These are phyloP conservation scores for Kudoa iwatai DNA, from an alignment of 30 jellyfish, hydroid and myxozoan species.

Conservation along the genomic window DNA sequence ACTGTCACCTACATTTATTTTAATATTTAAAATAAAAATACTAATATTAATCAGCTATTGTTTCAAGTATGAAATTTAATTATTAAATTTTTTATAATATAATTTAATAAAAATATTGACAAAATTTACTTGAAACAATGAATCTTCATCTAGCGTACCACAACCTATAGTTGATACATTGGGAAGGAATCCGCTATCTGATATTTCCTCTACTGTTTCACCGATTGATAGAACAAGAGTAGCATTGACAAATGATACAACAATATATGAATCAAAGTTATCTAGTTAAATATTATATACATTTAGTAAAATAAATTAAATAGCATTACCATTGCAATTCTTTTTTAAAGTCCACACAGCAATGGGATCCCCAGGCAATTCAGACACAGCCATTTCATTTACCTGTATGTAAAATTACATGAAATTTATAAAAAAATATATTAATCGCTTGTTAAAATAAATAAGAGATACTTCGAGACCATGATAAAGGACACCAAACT, in stretches of 20 bases:
- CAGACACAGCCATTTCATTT: slow-evolving; percentile 94
- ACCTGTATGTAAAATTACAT: no score
- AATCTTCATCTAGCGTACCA: slow-evolving; percentile 61
- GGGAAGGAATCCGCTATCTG: slow-evolving; percentile 88
- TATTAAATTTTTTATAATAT: no score
- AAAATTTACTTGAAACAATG: slow-evolving; percentile 26
- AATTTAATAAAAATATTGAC: no score
- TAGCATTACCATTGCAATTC: no score
- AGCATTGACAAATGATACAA: slow-evolving; percentile 77
- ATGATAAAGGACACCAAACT: slow-evolving; percentile 38
- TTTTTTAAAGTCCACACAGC: slow-evolving; percentile 92
- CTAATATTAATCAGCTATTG: no score
- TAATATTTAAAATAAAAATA: no score
- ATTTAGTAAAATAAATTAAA: no score
- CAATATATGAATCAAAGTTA: slow-evolving; percentile 53
- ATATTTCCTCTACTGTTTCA: slow-evolving; percentile 79
- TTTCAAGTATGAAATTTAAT: no score
- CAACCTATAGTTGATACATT: slow-evolving; percentile 63
- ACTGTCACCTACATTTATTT: no score
- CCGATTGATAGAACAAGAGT: slow-evolving; percentile 84
- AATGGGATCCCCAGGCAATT: slow-evolving; percentile 71
- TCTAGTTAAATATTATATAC: slow-evolving; percentile 20
- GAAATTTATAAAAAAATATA: no score
- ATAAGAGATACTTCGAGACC: slow-evolving; percentile 96
- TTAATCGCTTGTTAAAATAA: no score